Evolutionary conservation across 2,797 vertebrate species (phyloP).

Genomic region (Ibycter americanus): DNA sequence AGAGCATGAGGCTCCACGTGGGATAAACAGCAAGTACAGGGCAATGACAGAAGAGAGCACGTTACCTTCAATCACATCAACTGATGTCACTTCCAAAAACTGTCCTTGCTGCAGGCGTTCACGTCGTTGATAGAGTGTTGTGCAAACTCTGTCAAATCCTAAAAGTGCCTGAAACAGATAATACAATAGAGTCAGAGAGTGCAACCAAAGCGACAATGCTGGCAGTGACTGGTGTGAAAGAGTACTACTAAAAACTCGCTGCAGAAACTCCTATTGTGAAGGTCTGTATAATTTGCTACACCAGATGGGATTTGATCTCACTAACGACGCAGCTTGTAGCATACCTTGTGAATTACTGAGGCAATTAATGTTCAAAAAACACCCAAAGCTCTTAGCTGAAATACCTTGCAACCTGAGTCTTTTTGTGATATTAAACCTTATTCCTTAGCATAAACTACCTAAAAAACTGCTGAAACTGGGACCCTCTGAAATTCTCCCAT

Average conservation of each 20-base stretch:
- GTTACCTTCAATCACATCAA: constrained; percentile 70
- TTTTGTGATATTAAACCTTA: not conserved
- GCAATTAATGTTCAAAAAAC: not conserved
- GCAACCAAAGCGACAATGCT: not conserved
- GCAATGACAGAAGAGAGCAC: not conserved
- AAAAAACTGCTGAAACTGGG: not conserved
- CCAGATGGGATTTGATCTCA: not conserved
- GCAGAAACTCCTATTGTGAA: not conserved
- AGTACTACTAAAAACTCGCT: not conserved
- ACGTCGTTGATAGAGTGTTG: not conserved
- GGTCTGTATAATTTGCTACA: not conserved
- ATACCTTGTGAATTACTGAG: not conserved
- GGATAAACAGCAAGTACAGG: not conserved
- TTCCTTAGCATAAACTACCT: not conserved
- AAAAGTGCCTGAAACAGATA: constrained; percentile 43
- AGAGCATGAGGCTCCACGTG: not conserved
- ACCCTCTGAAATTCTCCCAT: not conserved
- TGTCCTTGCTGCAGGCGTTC: not conserved
- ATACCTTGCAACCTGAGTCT: not conserved
- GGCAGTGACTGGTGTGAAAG: not conserved
- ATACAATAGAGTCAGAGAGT: not conserved
- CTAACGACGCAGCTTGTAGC: not conserved
- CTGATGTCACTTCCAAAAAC: not conserved
- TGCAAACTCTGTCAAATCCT: constrained; percentile 10
- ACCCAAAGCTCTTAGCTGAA: not conserved